These are phyloP conservation scores for Orthonychiurus folsomi DNA, from an alignment of 2,888 invertebrate genomes.

Conservation along the genomic window DNA sequence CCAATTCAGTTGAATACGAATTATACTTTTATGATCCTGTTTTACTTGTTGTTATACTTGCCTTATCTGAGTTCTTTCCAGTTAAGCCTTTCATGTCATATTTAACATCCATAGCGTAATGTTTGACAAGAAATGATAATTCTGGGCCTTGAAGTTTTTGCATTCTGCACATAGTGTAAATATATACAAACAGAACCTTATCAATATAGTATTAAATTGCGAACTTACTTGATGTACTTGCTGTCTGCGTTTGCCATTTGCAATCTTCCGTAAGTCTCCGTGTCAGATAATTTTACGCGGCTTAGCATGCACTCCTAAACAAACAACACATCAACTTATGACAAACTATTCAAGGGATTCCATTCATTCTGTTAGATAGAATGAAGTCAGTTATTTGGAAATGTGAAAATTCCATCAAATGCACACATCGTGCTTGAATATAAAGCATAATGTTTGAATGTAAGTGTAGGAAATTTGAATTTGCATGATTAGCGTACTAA, in stretches of 20 bases:
- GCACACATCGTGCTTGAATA: too few relatives aligned
- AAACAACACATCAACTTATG: too few relatives aligned
- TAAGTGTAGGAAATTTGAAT: too few relatives aligned
- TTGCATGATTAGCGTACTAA: too few relatives aligned
- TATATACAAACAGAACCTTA: too few relatives aligned
- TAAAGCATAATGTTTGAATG: too few relatives aligned
- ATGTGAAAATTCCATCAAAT: too few relatives aligned
- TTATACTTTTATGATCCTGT: background rate
- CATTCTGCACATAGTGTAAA: too few relatives aligned
- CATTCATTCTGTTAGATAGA: too few relatives aligned
- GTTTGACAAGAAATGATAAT: slow-evolving; percentile 25
- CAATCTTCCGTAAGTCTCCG: slow-evolving; percentile 23
- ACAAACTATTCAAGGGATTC: too few relatives aligned
- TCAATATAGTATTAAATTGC: background rate
- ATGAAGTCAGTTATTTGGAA: too few relatives aligned
- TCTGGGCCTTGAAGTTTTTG: slow-evolving; percentile 19
- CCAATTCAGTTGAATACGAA: slow-evolving; percentile 5
- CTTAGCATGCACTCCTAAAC: slow-evolving; percentile 30
- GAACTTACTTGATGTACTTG: slow-evolving; percentile 22
- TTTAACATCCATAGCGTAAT: slow-evolving; percentile 31
- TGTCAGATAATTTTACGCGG: slow-evolving; percentile 19
- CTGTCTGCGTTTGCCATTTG: slow-evolving; percentile 14
- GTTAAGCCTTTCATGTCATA: slow-evolving; percentile 29
- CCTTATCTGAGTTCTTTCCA: slow-evolving; percentile 33
- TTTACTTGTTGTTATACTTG: too few relatives aligned